Base-by-base conservation (phyloP, 2,797 vertebrate species). In the Pagetopsis macropterus region DNA sequence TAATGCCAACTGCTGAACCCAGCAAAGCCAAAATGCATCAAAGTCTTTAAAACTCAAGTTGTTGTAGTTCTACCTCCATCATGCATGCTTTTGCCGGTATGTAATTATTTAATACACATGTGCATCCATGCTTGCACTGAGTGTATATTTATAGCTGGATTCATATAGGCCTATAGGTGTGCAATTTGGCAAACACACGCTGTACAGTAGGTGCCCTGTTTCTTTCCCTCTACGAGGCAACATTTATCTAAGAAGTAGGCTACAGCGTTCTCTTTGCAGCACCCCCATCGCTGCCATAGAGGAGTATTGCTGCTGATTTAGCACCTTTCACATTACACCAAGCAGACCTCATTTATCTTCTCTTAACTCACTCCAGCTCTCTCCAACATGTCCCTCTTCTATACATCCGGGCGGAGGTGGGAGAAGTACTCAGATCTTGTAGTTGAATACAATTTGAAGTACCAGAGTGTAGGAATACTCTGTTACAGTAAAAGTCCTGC, bases 301-400 rank as follows among this genome's bases (percentile, higher is more conserved):
- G 84, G 78, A 86, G 70, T 49, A 72, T 70, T 84, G 82, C 75
- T 88, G 87, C 89, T 92, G 88, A 92, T 91, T 89, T 88, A 90
- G 84, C 88, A 85, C 43, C 76, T 84, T 86, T 87, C 79, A 85
- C 71, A 85, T 88, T 78, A 89, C 56, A 68, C 76, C 84, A 86
- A 87, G 78, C 91, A 90, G 79, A 85, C 86, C 68, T 84, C 37
- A 83, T 91, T 89, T 85, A 87, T 85, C 70, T 73, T 58, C 74
- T 21, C 67, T 48, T 57, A 58, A 48, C 54, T 63, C 40, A 9
- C 46, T 52, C 50, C 56, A 61, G 40, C 70, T 23, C 55, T 46
- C 49, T 59, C 41, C 31, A 60, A 4, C 37, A 15, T 62, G 65
- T 61, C 43, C 61, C 31, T 70, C 45, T 41, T 21, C 46, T 48